These are phyloP conservation scores for Gadopsis bispinosus DNA, from an alignment of 2,797 vertebrate genomes.

Conservation along the genomic window DNA sequence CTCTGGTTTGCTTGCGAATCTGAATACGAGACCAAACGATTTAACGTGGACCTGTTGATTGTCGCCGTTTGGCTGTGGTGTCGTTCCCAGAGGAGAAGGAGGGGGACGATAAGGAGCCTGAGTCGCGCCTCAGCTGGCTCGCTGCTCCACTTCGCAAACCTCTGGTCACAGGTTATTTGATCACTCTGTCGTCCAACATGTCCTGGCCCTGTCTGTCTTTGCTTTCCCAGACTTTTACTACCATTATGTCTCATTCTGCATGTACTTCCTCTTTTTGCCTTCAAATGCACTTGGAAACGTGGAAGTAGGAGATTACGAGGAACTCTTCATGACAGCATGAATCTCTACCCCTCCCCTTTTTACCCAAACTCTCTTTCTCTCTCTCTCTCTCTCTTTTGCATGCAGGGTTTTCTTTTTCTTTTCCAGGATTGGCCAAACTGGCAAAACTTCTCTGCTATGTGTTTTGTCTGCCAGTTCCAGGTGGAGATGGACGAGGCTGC, in stretches of 20 bases:
- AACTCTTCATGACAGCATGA: slow-evolving; percentile 21
- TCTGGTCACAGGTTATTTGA: slow-evolving; percentile 68
- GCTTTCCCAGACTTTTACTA: slow-evolving; percentile 6
- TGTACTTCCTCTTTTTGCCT: too few relatives aligned
- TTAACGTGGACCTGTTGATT: background rate
- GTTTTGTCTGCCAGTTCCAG: slow-evolving; percentile 8
- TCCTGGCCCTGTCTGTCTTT: slow-evolving; percentile 2
- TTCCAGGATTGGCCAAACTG: slow-evolving; percentile 29
- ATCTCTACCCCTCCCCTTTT: background rate
- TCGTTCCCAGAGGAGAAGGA: slow-evolving; percentile 69
- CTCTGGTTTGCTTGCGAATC: background rate
- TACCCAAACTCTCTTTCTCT: background rate
- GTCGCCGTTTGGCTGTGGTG: slow-evolving; percentile 39
- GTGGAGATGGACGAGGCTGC: background rate
- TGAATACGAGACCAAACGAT: background rate
- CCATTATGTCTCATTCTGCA: too few relatives aligned
- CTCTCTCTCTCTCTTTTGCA: slow-evolving; percentile 26
- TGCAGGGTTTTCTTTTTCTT: slow-evolving; percentile 17
- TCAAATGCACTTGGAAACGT: background rate
- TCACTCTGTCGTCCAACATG: background rate
- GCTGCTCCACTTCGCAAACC: slow-evolving; percentile 64
- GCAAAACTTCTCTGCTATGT: background rate
- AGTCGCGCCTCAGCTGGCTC: slow-evolving; percentile 77
- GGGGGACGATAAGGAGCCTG: slow-evolving; percentile 62
- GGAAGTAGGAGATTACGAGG: background rate